These are phyloP conservation scores for Lasioglossum villosulum DNA, from an alignment of 2,888 invertebrate genomes.

Conservation along the genomic window DNA sequence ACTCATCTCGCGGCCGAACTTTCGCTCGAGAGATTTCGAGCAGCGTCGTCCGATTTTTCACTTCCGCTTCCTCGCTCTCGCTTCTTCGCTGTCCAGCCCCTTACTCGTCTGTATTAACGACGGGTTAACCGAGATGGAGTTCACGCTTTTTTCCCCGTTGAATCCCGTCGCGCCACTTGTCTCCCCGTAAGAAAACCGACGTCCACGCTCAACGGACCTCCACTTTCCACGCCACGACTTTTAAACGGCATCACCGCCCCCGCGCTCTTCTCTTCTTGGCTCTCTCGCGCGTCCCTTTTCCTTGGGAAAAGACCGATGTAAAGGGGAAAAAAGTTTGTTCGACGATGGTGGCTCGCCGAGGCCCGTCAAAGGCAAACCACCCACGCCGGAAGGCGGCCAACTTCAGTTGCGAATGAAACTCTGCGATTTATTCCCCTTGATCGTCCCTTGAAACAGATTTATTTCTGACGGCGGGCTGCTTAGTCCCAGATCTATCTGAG, in stretches of 20 bases:
- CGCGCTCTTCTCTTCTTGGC: background rate
- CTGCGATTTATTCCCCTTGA: conserved; percentile 8
- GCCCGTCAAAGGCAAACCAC: conserved; percentile 1
- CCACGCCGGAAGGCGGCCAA: background rate
- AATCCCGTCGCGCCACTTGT: conserved; percentile 28
- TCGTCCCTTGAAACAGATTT: background rate
- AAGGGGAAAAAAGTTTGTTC: conserved; percentile 11
- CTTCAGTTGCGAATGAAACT: background rate
- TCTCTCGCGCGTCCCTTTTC: background rate
- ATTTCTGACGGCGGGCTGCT: background rate
- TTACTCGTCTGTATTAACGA: conserved; percentile 34
- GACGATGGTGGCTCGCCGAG: background rate
- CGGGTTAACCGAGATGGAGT: conserved; percentile 35
- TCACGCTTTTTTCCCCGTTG: conserved; percentile 7
- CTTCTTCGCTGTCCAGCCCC: background rate
- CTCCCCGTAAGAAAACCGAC: conserved; percentile 18
- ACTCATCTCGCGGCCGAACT: conserved; percentile 38
- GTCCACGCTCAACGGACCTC: conserved; percentile 12
- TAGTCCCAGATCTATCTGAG: background rate
- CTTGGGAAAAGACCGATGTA: conserved; percentile 8
- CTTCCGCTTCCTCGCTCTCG: background rate
- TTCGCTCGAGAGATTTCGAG: conserved; percentile 41
- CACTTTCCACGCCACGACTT: background rate
- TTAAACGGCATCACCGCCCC: conserved; percentile 19
- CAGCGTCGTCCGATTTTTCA: conserved; percentile 30